phyloP scores from a whole-genome alignment of 30 jellyfish, hydroid and myxozoan genomes.

The Cassiopea xamachana region DNA sequence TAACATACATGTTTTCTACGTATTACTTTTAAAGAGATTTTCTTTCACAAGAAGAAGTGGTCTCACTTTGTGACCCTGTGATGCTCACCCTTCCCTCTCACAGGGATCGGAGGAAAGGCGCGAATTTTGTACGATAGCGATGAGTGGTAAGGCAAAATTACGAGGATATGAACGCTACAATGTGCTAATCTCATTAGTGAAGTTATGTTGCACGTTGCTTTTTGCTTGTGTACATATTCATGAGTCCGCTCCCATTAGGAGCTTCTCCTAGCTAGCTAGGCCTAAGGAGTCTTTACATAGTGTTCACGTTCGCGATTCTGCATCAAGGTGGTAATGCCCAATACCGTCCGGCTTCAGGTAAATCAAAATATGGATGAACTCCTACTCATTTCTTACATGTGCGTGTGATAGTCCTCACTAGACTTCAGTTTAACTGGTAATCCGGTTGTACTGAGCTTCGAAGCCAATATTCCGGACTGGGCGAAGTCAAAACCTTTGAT shows the following conservation, averaged over 20 bases:
- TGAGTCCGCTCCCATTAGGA: not conserved
- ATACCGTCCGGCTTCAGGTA: no score
- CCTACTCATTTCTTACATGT: no score
- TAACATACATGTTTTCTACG: no score
- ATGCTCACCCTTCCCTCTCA: constrained; percentile 38
- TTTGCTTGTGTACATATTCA: not conserved
- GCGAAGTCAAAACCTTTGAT: no score
- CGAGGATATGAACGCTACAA: not conserved
- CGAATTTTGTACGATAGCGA: constrained; percentile 13
- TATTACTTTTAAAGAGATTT: not conserved
- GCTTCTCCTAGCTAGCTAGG: not conserved
- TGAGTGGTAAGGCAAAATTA: constrained; percentile 19
- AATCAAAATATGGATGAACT: no score
- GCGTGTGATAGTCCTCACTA: no score
- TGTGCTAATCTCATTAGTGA: not conserved
- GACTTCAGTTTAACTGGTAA: no score
- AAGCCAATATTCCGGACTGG: no score
- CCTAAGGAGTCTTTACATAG: not conserved
- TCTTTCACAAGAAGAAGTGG: not conserved
- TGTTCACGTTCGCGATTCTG: not conserved
- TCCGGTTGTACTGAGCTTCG: no score
- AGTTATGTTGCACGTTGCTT: not conserved
- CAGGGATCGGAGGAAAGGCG: constrained; percentile 85
- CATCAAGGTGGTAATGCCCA: not conserved
- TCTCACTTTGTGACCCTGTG: constrained; percentile 74